These are phyloP conservation scores for Hystrix brachyura DNA, from an alignment of 2,113 vertebrate species.

Conservation along the genomic window DNA sequence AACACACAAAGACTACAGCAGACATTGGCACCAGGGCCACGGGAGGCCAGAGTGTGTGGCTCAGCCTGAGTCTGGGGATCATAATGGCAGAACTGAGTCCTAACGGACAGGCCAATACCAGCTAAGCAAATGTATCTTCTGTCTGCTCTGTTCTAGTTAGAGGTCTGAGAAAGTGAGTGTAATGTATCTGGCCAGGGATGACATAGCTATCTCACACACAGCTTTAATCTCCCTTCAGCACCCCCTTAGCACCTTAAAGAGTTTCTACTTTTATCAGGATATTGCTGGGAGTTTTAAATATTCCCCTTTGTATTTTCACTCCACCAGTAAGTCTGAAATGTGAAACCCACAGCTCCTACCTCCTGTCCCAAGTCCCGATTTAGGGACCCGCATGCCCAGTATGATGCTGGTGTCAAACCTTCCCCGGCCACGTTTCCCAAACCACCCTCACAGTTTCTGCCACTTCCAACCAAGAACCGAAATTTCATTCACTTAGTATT, in stretches of 20 bases:
- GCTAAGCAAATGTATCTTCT: background rate
- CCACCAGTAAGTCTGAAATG: background rate
- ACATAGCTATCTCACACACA: background rate
- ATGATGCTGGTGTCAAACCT: no score
- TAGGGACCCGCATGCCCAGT: background rate
- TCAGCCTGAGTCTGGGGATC: no score
- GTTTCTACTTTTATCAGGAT: background rate
- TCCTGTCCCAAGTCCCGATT: background rate
- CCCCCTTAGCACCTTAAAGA: background rate
- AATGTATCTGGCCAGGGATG: background rate
- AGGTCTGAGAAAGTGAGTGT: background rate
- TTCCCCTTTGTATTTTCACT: background rate
- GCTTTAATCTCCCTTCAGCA: background rate
- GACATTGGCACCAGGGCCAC: background rate
- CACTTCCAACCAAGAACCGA: background rate
- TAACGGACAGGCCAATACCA: background rate
- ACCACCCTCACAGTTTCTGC: background rate
- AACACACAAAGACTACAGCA: background rate
- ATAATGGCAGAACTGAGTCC: background rate
- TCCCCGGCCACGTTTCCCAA: background rate
- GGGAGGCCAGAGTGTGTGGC: background rate
- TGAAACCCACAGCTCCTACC: background rate
- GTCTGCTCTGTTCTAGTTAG: background rate
- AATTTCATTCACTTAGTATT: background rate
- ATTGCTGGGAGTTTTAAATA: background rate